Percentiles rank a stretch among this genome's conserved stretches.
Conservation (phyloP, 2,888 invertebrate species). For the Philaethria dido region DNA sequence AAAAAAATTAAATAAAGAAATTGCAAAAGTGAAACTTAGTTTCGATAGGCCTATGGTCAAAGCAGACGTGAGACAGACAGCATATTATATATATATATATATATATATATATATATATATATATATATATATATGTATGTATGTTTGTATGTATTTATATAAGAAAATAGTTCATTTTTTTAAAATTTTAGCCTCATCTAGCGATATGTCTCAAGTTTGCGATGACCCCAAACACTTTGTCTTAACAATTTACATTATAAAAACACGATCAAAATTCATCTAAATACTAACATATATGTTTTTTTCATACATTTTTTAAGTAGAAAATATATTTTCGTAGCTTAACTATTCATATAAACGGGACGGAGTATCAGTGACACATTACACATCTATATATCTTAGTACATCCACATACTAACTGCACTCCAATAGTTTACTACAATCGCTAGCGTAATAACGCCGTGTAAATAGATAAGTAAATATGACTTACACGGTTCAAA, state of each 20-base stretch:
- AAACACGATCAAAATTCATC: conserved; percentile 48
- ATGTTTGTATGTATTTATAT: conserved; percentile 1
- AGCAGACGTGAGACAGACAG: conserved; percentile 34
- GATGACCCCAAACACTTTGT: conserved; percentile 24
- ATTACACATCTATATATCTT: conserved; percentile 43
- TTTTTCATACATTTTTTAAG: conserved; percentile 39
- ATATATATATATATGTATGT: not conserved
- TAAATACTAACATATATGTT: conserved; percentile 42
- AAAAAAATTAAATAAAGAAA: conserved; percentile 34
- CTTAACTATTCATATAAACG: conserved; percentile 47
- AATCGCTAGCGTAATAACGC: not conserved
- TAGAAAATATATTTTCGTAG: conserved; percentile 50
- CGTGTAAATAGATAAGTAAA: not conserved
- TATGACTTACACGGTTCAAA: conserved; percentile 14
- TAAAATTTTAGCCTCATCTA: conserved; percentile 21
- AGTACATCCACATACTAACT: conserved; percentile 60
- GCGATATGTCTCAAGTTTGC: conserved; percentile 33
- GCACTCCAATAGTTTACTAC: conserved; percentile 10
- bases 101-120: not conserved
- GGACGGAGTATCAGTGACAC: conserved; percentile 51
- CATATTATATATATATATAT: not conserved
- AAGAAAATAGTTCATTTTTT: conserved; percentile 1
- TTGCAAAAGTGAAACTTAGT: conserved; percentile 48
- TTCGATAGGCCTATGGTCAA: conserved; percentile 46
- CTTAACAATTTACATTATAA: conserved; percentile 47